phyloP scores from a whole-genome alignment of 2,888 invertebrate species.

The Apoda limacodes region DNA sequence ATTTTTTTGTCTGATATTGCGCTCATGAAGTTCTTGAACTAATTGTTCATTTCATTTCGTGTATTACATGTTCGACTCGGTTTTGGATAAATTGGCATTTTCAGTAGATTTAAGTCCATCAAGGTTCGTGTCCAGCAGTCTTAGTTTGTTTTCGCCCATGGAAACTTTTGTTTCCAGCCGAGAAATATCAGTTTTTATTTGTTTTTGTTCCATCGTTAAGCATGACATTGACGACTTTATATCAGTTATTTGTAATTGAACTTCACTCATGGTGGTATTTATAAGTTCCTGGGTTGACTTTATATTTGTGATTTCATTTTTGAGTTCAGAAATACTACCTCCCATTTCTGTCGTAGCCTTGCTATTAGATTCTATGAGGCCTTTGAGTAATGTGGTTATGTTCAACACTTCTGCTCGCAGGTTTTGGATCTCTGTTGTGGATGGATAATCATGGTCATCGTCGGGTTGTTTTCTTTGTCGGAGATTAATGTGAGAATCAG shows the following conservation, averaged over 20 bases:
- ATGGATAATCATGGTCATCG: constrained; percentile 1
- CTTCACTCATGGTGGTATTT: too few species aligned
- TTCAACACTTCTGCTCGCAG: too few species aligned
- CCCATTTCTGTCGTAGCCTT: too few species aligned
- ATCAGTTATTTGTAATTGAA: constrained; percentile 3
- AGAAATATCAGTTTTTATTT: constrained; percentile 1
- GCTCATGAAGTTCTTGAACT: constrained; percentile 3
- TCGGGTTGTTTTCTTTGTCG: constrained; percentile 1
- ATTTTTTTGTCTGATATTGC: constrained; percentile 3
- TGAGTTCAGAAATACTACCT: too few species aligned
- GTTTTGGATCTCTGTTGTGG: too few species aligned
- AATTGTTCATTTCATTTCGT: constrained; percentile 1
- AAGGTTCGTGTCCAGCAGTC: not conserved
- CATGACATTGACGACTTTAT: constrained; percentile 1
- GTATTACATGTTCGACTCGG: not conserved
- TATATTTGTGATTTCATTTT: not conserved
- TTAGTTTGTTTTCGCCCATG: constrained; percentile 3
- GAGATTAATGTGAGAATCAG: not conserved
- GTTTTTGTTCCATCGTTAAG: constrained; percentile 3
- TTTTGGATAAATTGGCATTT: not conserved
- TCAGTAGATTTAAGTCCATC: not conserved
- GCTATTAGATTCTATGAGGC: too few species aligned
- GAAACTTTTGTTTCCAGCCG: constrained; percentile 3
- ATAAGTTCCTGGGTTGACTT: too few species aligned
- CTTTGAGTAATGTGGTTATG: too few species aligned